Evolutionary conservation across 2,797 vertebrate genomes (phyloP).

Genomic region (Trichosurus vulpecula): DNA sequence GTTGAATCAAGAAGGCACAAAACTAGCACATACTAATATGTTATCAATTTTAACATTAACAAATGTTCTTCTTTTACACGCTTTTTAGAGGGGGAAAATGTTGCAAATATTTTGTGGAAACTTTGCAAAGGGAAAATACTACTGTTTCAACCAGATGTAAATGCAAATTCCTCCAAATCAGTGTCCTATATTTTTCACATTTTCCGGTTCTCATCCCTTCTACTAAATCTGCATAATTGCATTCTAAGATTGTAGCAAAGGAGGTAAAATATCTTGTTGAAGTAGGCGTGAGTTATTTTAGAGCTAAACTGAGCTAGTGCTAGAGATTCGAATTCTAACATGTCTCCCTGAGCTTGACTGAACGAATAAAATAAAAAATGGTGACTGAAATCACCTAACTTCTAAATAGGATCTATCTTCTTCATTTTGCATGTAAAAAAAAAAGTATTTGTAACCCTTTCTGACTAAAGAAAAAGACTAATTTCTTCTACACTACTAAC

Average conservation of each 20-base stretch:
- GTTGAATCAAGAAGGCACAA: slow-evolving; percentile 7
- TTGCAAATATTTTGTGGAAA: slow-evolving; percentile 16
- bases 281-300: background rate
- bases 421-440: background rate
- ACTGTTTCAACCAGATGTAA: slow-evolving; percentile 1
- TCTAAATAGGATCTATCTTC: background rate
- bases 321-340: background rate
- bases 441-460: background rate
- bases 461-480: background rate
- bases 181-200: background rate
- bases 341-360: background rate
- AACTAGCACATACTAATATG: slow-evolving; percentile 34
- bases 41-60: background rate
- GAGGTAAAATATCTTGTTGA: background rate
- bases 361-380: background rate
- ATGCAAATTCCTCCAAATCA: background rate
- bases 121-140: slow-evolving; percentile 13
- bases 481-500: background rate
- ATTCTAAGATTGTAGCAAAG: background rate
- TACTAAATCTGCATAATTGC: background rate
- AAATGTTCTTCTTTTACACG: background rate
- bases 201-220: background rate
- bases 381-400: background rate
- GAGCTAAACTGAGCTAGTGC: background rate
- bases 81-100: background rate